phyloP scores from a whole-genome alignment of 1,140 invertebrate species.

The Macrostomum lignano region DNA sequence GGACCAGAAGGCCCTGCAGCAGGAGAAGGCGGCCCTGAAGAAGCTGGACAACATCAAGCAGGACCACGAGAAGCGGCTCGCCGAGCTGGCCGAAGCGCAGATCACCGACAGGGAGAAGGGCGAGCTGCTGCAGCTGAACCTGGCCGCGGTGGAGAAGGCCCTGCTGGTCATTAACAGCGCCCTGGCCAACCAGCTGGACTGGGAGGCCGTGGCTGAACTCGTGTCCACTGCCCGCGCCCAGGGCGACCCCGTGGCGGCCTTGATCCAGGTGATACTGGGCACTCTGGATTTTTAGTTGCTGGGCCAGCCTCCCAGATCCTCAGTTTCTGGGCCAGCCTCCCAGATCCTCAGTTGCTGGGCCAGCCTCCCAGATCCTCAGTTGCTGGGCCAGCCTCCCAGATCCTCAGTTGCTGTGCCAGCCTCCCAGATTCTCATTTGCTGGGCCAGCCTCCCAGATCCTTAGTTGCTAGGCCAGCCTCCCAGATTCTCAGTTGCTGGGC shows the following conservation, averaged over 20 bases:
- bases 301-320: too few relatives aligned
- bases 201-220: conserved; percentile 58
- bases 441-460: too few relatives aligned
- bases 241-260: conserved; percentile 48
- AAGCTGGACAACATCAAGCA: conserved; percentile 84
- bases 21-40: conserved; percentile 66
- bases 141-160: conserved; percentile 41
- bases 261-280: too few relatives aligned
- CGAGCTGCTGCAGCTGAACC: conserved; percentile 4
- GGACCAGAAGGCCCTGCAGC: conserved; percentile 44
- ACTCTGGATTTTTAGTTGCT: too few relatives aligned
- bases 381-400: too few relatives aligned
- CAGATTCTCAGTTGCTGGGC: too few relatives aligned
- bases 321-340: too few relatives aligned
- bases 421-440: too few relatives aligned
- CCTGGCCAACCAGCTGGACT: conserved; percentile 66
- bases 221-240: conserved; percentile 50
- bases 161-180: conserved; percentile 53
- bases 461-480: too few relatives aligned
- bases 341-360: too few relatives aligned
- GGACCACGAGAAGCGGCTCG: conserved; percentile 61
- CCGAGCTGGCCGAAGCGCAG: conserved; percentile 43
- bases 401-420: too few relatives aligned
- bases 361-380: too few relatives aligned
- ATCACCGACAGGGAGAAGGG: conserved; percentile 8